Conservation (phyloP, 1,140 invertebrate species). For the Meloidogyne floridensis region DNA sequence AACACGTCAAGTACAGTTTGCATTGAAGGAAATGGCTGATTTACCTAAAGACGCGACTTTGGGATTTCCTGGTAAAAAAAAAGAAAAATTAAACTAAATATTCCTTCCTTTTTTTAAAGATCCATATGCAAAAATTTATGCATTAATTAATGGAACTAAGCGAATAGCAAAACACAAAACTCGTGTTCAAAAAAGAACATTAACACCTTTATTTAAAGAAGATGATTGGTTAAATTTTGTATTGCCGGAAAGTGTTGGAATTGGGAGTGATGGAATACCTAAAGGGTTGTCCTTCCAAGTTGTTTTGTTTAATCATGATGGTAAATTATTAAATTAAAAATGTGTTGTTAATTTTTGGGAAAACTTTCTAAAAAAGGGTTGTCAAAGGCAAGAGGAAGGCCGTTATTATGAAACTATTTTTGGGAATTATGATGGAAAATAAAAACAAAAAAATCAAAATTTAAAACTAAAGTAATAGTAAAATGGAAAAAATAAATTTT, state of each 20-base stretch:
- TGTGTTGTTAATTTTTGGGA: neutral
- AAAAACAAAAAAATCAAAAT: no score
- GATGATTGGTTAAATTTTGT: constrained; percentile 83
- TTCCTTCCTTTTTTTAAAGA: constrained; percentile 68
- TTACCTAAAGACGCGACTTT: constrained; percentile 92
- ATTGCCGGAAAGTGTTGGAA: constrained; percentile 63
- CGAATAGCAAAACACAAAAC: constrained; percentile 98
- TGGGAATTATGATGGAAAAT: no score
- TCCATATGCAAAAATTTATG: constrained; percentile 89
- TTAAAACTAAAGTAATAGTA: no score
- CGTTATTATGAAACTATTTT: no score
- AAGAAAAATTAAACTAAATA: neutral
- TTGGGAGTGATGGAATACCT: constrained; percentile 17
- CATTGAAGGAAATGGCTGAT: constrained; percentile 84
- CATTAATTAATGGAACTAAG: constrained; percentile 87
- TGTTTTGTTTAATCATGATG: constrained; percentile 50
- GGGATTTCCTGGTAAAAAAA: constrained; percentile 79
- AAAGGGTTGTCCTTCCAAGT: constrained; percentile 44
- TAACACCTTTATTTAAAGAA: constrained; percentile 88
- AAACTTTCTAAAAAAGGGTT: neutral
- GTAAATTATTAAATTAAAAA: neutral
- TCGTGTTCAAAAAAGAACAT: constrained; percentile 93
- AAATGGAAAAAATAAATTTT: no score
- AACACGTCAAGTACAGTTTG: constrained; percentile 71
- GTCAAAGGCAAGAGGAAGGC: no score